Base-by-base conservation (phyloP, 2,113 vertebrate species). In the Verasper variegatus region DNA sequence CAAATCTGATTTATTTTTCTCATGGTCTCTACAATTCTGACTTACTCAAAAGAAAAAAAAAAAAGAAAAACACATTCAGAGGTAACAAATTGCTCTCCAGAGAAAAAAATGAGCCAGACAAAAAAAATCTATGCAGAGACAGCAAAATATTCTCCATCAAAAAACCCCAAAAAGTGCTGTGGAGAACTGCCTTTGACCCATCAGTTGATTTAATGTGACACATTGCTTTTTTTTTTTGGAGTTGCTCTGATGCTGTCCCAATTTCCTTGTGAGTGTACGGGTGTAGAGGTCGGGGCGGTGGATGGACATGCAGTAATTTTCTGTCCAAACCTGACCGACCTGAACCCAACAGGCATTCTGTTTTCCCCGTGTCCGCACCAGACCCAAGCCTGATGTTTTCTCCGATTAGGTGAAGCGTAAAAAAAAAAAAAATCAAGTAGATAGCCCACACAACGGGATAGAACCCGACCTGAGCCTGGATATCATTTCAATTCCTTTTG, bases 1-100 rank as follows among this genome's bases (percentile, higher is more conserved):
- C 56, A 58, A 68, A 80, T 78, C 74, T 55, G 74, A 89, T 88
- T 81, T 77, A 62, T 86, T 80, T 60, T 60, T 49, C 67, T 84
- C 55, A 21, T 21, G 11, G 68, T 78, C n/a, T 72, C 66, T 56
- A 27, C 21, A 27, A 24, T 66, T 83, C 24, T 21, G 6, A 80
- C 62, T 77, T 60, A 26, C 37, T 84, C 2, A 3, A 42, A 42
- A 42, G 47, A 76, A 85, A 90, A 65, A 31, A 7, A 31, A 7
- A 3, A 0, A 3, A 13, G 27, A 52, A 76, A 85, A 90, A 65
- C 70, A 75, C 45, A 31, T 82, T 83, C 26, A 26, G 65, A 71
- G 49, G 63, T 67, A 75, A 63, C 64, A 85, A 66, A 83, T 79
- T 80, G 35, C 62, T 85, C 68, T 78, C 51, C 8, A 23, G 26